These are phyloP conservation scores for Teleiodes luculella DNA, from an alignment of 2,888 invertebrate genomes.

Conservation along the genomic window DNA sequence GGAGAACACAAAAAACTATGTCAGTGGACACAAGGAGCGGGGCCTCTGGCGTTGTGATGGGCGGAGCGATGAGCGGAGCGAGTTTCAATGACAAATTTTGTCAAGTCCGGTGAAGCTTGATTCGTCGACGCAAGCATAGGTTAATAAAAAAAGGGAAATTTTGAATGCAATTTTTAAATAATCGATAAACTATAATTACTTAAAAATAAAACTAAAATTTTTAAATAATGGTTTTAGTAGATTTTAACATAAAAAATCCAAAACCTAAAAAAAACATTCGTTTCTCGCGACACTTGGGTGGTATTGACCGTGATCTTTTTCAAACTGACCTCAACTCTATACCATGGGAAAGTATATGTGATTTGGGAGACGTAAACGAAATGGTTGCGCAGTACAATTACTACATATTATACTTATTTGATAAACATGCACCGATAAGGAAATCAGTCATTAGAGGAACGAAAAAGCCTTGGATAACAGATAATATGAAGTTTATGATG, in stretches of 20 bases:
- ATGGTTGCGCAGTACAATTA: neutral
- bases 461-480: neutral
- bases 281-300: neutral
- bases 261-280: too few relatives aligned
- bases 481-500: neutral
- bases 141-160: too few relatives aligned
- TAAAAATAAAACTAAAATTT: too few relatives aligned
- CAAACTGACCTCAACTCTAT: neutral
- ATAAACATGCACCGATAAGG: neutral
- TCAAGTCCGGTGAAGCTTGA: too few relatives aligned
- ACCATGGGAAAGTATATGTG: neutral
- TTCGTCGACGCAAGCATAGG: too few relatives aligned
- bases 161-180: too few relatives aligned
- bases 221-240: too few relatives aligned
- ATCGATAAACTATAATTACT: too few relatives aligned
- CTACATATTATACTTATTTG: neutral
- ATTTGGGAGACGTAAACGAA: neutral
- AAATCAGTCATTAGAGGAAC: neutral
- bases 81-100: too few relatives aligned
- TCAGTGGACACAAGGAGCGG: slow-evolving; percentile 35
- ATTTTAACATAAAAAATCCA: too few relatives aligned
- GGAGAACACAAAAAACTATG: slow-evolving; percentile 46
- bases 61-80: slow-evolving; percentile 19
- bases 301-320: neutral
- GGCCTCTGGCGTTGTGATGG: slow-evolving; percentile 19